Percentiles rank a stretch among this genome's conserved stretches.
These are phyloP conservation scores for Chloropsis hardwickii DNA, from an alignment of 2,113 vertebrate species.

Conservation along the genomic window DNA sequence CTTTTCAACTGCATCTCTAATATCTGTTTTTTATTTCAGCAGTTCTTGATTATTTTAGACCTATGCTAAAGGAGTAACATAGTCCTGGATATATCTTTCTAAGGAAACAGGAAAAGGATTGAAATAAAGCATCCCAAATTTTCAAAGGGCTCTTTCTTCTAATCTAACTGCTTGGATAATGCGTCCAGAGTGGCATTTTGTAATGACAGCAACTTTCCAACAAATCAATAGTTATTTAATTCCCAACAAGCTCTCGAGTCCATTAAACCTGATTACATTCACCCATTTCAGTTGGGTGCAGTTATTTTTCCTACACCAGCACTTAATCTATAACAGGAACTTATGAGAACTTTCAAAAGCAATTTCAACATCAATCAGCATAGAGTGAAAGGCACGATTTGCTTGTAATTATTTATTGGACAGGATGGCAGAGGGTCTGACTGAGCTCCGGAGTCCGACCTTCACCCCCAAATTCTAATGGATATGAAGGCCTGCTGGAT, in stretches of 20 bases:
- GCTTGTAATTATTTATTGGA: conserved; percentile 87
- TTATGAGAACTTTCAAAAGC: conserved; percentile 93
- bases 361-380: conserved; percentile 90
- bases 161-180: conserved; percentile 83
- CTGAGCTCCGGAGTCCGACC: conserved; percentile 57
- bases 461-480: conserved; percentile 65
- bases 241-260: conserved; percentile 91
- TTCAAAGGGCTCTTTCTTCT: conserved; percentile 74
- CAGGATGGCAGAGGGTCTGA: conserved; percentile 67
- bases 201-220: conserved; percentile 92
- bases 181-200: conserved; percentile 86
- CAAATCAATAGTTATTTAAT: conserved; percentile 96
- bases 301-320: conserved; percentile 87
- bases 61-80: background rate
- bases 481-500: background rate
- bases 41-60: background rate
- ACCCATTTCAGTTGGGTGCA: conserved; percentile 88
- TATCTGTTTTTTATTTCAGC: background rate
- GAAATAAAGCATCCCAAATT: conserved; percentile 67
- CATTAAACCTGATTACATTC: conserved; percentile 96
- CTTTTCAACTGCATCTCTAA: background rate
- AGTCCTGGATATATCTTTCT: background rate
- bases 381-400: conserved; percentile 80
- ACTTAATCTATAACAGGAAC: conserved; percentile 93
- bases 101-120: background rate